Evolutionary conservation across 2,113 vertebrate species (phyloP).

Genomic region (Melanostigma gelatinosum): DNA sequence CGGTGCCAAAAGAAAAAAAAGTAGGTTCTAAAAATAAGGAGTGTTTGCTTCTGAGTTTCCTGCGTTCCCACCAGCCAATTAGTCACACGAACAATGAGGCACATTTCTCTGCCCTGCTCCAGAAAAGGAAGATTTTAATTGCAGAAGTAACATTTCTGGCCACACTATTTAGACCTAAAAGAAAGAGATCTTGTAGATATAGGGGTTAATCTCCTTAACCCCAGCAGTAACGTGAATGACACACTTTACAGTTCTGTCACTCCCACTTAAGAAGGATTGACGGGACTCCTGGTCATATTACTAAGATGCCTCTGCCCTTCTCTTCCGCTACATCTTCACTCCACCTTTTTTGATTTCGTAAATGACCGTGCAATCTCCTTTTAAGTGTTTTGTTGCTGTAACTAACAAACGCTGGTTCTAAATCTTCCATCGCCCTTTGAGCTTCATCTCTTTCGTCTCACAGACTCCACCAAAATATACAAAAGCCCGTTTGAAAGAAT

Average conservation of each 20-base stretch:
- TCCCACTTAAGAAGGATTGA: background rate
- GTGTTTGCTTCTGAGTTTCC: constrained; percentile 36
- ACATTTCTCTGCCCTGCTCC: constrained; percentile 15
- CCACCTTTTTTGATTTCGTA: background rate
- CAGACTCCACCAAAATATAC: background rate
- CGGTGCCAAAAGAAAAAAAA: background rate
- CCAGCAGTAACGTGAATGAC: background rate
- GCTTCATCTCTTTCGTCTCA: background rate
- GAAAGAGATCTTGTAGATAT: background rate
- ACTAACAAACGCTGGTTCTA: background rate
- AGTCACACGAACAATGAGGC: constrained; percentile 29
- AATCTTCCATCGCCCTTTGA: background rate
- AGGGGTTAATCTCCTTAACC: background rate
- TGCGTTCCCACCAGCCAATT: constrained; percentile 17
- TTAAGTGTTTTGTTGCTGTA: background rate
- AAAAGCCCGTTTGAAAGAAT: background rate
- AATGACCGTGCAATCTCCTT: background rate
- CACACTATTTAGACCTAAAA: background rate
- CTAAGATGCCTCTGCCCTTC: background rate
- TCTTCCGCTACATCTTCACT: background rate
- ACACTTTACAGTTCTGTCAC: background rate
- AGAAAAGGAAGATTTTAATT: constrained; percentile 8
- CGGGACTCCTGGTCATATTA: background rate
- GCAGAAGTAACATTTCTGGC: background rate
- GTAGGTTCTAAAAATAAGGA: constrained; percentile 29